Percentiles rank a stretch among this genome's conserved stretches.
These are phyloP conservation scores for Brachionus asplanchnoidis DNA, from an alignment of 1,140 invertebrate species.

Conservation along the genomic window DNA sequence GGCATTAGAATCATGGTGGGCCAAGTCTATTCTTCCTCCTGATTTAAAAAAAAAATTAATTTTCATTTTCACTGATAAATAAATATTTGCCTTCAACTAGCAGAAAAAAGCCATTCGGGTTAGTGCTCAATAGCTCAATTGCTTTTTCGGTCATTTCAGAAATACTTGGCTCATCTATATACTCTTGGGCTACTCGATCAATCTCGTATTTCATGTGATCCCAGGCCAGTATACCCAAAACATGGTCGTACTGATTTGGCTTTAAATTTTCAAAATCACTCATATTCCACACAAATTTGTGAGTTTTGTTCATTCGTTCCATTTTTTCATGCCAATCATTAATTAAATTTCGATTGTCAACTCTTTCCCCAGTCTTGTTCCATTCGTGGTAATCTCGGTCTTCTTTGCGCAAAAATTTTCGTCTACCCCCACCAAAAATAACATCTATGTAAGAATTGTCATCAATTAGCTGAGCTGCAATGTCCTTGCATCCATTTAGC, in stretches of 20 bases:
- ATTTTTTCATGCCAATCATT: conserved; percentile 37
- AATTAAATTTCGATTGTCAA: conserved; percentile 33
- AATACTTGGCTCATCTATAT: conserved; percentile 62
- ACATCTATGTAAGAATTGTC: conserved; percentile 43
- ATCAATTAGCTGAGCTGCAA: conserved; percentile 51
- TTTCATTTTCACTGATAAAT: not conserved
- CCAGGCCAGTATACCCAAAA: conserved; percentile 56
- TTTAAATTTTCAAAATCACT: conserved; percentile 10
- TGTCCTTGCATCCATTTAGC: conserved; percentile 56
- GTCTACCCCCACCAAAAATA: conserved; percentile 31
- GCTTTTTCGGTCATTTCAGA: conserved; percentile 80
- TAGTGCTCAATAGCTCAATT: conserved; percentile 72
- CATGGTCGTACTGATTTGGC: conserved; percentile 32
- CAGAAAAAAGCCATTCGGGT: conserved; percentile 76
- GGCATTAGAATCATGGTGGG: conserved; percentile 75
- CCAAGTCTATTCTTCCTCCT: conserved; percentile 74
- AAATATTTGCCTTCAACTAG: conserved; percentile 72
- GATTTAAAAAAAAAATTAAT: conserved; percentile 37
- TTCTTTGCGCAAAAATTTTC: conserved; percentile 5
- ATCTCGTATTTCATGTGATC: conserved; percentile 71
- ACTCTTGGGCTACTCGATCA: conserved; percentile 57
- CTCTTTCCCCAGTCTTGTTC: conserved; percentile 8
- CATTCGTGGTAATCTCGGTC: not conserved
- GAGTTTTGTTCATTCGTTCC: conserved; percentile 16
- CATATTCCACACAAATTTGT: conserved; percentile 23